Conservation (phyloP, 2,888 invertebrate species). For the Drosophila incognita region DNA sequence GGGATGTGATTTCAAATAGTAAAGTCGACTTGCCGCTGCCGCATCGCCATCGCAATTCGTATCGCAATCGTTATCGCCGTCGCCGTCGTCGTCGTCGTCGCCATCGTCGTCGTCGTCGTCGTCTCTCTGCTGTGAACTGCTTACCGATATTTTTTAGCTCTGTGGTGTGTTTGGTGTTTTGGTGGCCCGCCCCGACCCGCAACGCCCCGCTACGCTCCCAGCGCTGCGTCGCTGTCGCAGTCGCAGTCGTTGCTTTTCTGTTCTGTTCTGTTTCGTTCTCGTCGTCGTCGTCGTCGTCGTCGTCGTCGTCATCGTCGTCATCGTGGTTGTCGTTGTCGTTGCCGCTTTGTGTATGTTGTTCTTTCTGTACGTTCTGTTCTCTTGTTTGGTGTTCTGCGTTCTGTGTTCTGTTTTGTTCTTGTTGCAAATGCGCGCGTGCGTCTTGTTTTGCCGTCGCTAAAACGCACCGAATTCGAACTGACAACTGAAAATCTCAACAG, state of each 20-base stretch:
- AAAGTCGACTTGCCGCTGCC: conserved; percentile 77
- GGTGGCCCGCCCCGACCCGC: conserved; percentile 47
- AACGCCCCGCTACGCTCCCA: conserved; percentile 13
- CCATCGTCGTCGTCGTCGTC: conserved; percentile 6
- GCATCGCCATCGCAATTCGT: conserved; percentile 74
- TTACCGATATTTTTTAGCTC: conserved; percentile 16
- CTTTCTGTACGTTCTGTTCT: conserved; percentile 36
- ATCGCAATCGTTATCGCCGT: conserved; percentile 63
- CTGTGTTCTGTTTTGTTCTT: conserved; percentile 44
- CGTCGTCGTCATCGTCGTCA: conserved; percentile 11
- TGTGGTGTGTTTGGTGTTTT: conserved; percentile 42
- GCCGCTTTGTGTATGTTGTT: conserved; percentile 35
- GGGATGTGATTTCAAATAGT: conserved; percentile 75
- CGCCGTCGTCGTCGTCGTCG: conserved; percentile 31
- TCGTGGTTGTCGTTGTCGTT: conserved; percentile 23
- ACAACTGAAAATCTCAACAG: conserved; percentile 5
- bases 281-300: conserved; percentile 8
- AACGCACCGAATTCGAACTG: conserved; percentile 34
- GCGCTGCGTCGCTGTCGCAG: conserved; percentile 24
- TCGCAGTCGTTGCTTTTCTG: conserved; percentile 19
- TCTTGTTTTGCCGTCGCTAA: conserved; percentile 79
- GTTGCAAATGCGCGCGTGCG: conserved; percentile 52
- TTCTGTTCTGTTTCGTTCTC: conserved; percentile 2
- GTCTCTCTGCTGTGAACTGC: conserved; percentile 8
- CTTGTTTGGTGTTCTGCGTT: conserved; percentile 28